Conservation (phyloP, 2,113 vertebrate species). For the Anguilla rostrata region DNA sequence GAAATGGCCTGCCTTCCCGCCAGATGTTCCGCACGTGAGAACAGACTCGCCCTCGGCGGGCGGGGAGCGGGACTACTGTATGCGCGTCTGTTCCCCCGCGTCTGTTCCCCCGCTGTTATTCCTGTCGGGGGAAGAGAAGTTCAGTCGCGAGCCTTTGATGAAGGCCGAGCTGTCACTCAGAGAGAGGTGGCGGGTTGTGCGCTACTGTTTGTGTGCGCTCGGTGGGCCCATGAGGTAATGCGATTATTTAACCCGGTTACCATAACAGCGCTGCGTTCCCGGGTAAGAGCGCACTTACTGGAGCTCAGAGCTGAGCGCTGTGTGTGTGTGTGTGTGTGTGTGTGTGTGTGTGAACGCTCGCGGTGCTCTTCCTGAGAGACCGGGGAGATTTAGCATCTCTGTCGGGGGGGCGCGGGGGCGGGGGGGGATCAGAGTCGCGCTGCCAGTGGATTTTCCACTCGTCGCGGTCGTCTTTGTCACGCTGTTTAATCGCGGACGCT, state of each 20-base stretch:
- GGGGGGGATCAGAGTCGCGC: neutral
- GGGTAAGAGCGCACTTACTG: conserved; percentile 60
- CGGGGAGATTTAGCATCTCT: neutral
- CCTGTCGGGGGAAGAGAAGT: conserved; percentile 42
- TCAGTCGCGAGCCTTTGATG: conserved; percentile 64
- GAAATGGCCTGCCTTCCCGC: conserved; percentile 73
- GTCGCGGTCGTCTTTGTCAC: neutral
- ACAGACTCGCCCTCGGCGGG: conserved; percentile 69
- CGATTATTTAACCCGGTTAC: conserved; percentile 79
- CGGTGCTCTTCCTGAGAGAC: neutral
- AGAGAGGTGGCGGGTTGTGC: conserved; percentile 61
- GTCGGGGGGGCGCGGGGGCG: too few species aligned
- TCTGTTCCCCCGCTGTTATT: conserved; percentile 27
- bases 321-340: too few species aligned
- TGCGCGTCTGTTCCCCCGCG: conserved; percentile 27
- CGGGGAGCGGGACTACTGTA: conserved; percentile 62
- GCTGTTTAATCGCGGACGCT: neutral
- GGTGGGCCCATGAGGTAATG: conserved; percentile 70
- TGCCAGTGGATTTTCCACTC: neutral
- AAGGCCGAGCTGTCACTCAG: conserved; percentile 74
- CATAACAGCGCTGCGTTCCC: conserved; percentile 75
- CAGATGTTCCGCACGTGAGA: conserved; percentile 77
- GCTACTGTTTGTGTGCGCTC: conserved; percentile 78
- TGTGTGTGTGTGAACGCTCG: conserved; percentile 46
- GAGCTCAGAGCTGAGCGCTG: conserved; percentile 63